Conservation (phyloP, 2,888 invertebrate species). For the Fissipunctia ypsillon region DNA sequence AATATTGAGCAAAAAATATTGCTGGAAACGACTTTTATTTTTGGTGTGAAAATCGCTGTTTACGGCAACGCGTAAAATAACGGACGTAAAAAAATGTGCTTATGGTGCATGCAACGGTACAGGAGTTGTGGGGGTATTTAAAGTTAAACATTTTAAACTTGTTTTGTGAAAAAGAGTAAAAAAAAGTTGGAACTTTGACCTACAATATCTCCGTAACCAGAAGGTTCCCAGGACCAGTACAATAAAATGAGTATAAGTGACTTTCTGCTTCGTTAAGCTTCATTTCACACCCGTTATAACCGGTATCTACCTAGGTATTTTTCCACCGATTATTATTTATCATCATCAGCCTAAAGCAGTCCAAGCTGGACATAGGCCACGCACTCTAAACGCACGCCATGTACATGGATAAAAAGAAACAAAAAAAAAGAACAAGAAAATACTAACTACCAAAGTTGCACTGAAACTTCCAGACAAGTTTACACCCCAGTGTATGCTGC, state of each 20-base stretch:
- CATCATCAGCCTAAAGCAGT: not conserved
- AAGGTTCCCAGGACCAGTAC: not conserved
- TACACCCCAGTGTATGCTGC: not conserved
- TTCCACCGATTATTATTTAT: not conserved
- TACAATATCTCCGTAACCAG: not conserved
- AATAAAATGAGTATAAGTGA: not conserved
- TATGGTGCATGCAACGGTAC: too few species aligned
- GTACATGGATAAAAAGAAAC: too few species aligned
- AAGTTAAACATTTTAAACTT: not conserved
- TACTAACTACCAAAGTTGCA: not conserved
- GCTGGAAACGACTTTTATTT: not conserved
- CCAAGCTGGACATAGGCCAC: not conserved
- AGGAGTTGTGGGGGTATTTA: not conserved
- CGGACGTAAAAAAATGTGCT: not conserved
- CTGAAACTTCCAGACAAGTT: slow-evolving; percentile 5
- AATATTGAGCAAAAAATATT: not conserved
- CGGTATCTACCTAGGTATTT: too few species aligned
- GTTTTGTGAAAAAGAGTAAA: too few species aligned
- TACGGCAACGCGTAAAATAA: not conserved
- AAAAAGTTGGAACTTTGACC: not conserved
- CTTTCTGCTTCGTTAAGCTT: not conserved
- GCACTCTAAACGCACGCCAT: not conserved
- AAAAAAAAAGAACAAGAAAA: too few species aligned
- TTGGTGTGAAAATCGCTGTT: not conserved
- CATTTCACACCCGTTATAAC: not conserved